Evolutionary conservation across 1,140 invertebrate species (phyloP), one percentile per base, ranked within the genome.

Genomic region (Brachionus sp.): DNA sequence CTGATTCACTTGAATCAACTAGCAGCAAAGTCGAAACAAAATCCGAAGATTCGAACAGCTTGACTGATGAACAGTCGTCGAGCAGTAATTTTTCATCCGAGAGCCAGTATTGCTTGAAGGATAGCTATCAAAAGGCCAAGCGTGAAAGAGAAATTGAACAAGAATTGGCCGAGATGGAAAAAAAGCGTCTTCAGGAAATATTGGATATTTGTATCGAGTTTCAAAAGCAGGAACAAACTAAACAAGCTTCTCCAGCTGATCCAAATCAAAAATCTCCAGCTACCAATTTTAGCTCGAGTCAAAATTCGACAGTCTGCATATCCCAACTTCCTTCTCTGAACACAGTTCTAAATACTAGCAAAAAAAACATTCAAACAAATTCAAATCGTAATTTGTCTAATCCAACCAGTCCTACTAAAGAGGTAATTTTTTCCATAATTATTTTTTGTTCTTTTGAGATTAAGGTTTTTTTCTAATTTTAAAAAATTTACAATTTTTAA

Each of bases 151-250:
- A 80, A 37, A 80, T 62, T 5, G 77, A 80, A 29, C 77, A 80
- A 23, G 10, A 80, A 50, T n/a, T 66, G 12, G 77, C 77, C n/a
- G 53, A 80, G 13, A 62, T 80, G 77, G 77, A 80, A 66, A 80
- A 80, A 37, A 80, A 80, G n/a, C 19, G 77, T 25, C 13, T 80
- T n/a, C 77, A 80, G 29, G 77, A 80, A 62, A 80, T 80, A 25
- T 44, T 80, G 25, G 77, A 80, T 29, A 80, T 80, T 66, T 80
- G 77, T 19, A 13, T 80, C 7, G 77, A 80, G 39, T 80, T 80
- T 62, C 77, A 80, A 37, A 57, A 80, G 13, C 50, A 80, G 16
- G 77, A 80, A 37, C n/a, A 80, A 23, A 5, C 1, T 19, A 75
- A 75, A 33, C 19, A 46, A 19, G 10, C 33, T n/a, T 3, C 66